Conservation (phyloP, 2,888 invertebrate genomes). For the Fragum sueziense region DNA sequence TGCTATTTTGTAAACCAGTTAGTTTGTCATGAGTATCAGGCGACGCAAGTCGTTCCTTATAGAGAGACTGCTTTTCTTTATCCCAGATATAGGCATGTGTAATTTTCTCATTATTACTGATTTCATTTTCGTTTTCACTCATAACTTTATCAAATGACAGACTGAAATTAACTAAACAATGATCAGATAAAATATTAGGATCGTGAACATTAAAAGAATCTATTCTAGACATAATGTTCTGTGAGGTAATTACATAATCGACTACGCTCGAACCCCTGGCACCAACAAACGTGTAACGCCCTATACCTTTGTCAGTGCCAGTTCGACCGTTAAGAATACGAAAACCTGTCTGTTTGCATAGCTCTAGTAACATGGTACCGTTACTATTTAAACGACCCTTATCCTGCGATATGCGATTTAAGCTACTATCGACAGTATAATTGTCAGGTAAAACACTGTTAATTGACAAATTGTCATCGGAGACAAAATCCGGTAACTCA, state of each 20-base stretch:
- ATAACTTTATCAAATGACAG: background rate
- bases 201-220: constrained; percentile 4
- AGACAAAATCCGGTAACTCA: background rate
- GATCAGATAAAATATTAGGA: constrained; percentile 26
- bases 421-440: background rate
- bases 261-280: constrained; percentile 19
- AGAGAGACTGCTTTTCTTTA: background rate
- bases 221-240: background rate
- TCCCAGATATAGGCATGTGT: background rate
- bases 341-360: constrained; percentile 15
- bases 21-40: no score
- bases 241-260: constrained; percentile 15
- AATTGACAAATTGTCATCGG: background rate
- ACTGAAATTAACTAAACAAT: constrained; percentile 14
- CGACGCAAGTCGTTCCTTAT: no score
- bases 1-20: no score
- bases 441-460: background rate
- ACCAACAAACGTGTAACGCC: constrained; percentile 15
- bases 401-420: constrained; percentile 6
- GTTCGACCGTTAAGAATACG: background rate
- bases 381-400: no score
- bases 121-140: background rate
- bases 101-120: background rate
- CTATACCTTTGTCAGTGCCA: background rate
- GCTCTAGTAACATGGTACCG: constrained; percentile 8